Evolutionary conservation across 1,140 invertebrate species (phyloP), one percentile per base, ranked within the genome.

Genomic region (Nasonia giraulti): DNA sequence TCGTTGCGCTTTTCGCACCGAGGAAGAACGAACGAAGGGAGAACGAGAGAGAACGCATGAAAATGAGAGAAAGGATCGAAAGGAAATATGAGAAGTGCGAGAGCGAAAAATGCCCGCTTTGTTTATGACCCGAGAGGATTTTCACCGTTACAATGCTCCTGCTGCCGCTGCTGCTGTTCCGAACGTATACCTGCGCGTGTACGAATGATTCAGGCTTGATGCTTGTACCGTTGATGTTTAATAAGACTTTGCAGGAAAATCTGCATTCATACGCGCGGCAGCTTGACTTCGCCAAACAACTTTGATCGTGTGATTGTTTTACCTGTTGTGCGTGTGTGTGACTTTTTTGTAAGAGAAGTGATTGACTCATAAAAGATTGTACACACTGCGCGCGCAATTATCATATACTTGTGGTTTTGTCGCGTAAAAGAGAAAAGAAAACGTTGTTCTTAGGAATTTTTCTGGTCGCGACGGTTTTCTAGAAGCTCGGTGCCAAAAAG

Each of bases 1-100:
- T 88, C 87, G 87, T 84, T 87, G 74, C 23, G 55, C 47, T 83
- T 82, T 82, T 69, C 55, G 62, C 71, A 40, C 27, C 12, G 27
- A 33, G 71, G 33, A 37, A 12, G 37, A 77, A 77, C n/a, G 75
- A 77, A 47, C 17, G 44, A 37, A 77, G 11, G 37, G n/a, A 47
- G 75, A 31, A 20, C 40, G 74, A 76, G 74, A 76, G 74, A 33
- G 37, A n/a, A 44, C 20, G 75, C 75, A 50, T 74, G 12, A 77
- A 77, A 77, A 77, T 77, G 44, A 76, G 44, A 20, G 31, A 33
- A 69, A 78, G 31, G 33, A 31, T 23, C 27, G 44, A 14, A 12
- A 73, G 83, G 77, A 80, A 80, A 80, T 68, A 74, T 62, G 83
- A 80, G 77, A 75, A 77, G 62, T 77, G 74, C 82, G 37, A 77